phyloP scores from a whole-genome alignment of 2,888 invertebrate genomes.

The Platycnemis pennipes region DNA sequence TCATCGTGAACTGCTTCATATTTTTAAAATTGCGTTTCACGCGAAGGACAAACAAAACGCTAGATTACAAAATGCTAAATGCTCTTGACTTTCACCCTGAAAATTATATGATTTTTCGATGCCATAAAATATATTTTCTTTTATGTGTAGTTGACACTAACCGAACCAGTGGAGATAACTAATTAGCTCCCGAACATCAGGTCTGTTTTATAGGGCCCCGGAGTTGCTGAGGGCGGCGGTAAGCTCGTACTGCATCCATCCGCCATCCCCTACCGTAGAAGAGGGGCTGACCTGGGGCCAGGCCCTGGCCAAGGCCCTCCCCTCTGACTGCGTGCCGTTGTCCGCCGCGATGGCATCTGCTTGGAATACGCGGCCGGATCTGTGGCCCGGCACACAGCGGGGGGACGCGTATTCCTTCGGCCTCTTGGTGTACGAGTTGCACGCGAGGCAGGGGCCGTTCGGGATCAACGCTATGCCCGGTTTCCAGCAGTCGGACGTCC shows the following conservation, averaged over 20 bases:
- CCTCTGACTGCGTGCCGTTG: constrained; percentile 79
- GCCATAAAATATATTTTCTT: too few relatives aligned
- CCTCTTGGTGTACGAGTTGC: constrained; percentile 93
- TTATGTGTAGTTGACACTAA: too few relatives aligned
- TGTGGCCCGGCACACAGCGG: constrained; percentile 82
- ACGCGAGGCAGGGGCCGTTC: constrained; percentile 92
- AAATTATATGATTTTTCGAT: too few relatives aligned
- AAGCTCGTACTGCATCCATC: constrained; percentile 29
- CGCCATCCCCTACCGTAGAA: constrained; percentile 75
- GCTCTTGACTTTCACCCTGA: too few relatives aligned
- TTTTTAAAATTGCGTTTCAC: too few relatives aligned
- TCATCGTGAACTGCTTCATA: too few relatives aligned
- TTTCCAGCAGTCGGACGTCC: constrained; percentile 85
- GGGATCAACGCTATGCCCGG: constrained; percentile 82
- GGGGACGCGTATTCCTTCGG: constrained; percentile 94
- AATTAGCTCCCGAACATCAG: constrained; percentile 78
- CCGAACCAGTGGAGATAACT: too few relatives aligned
- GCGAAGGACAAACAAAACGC: too few relatives aligned
- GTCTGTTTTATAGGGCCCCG: constrained; percentile 89
- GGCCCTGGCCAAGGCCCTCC: constrained; percentile 71
- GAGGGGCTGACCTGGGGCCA: constrained; percentile 77
- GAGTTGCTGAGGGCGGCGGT: constrained; percentile 83
- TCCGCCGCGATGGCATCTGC: constrained; percentile 78
- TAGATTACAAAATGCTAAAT: too few relatives aligned
- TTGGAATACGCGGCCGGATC: constrained; percentile 75